Evolutionary conservation across 2,797 vertebrate genomes (phyloP).

Genomic region (Morelia viridis): DNA sequence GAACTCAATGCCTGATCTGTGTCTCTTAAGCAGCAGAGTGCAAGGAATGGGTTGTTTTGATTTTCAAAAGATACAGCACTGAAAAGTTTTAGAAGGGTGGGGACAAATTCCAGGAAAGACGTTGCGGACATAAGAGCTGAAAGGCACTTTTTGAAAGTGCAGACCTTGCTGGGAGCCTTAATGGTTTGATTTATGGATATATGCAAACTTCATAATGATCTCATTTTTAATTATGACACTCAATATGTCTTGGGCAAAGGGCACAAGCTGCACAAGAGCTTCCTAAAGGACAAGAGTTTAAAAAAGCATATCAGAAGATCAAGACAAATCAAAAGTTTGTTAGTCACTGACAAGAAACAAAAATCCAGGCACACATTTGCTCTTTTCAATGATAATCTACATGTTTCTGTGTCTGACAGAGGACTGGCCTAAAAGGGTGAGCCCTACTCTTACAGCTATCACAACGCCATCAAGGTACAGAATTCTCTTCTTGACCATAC

Average conservation of each 20-base stretch:
- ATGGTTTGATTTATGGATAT: neutral
- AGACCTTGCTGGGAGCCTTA: neutral
- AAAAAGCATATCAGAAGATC: conserved; percentile 49
- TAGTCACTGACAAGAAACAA: neutral
- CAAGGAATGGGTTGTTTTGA: conserved; percentile 1
- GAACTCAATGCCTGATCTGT: neutral
- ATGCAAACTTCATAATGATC: fast-evolving
- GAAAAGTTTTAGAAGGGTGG: conserved; percentile 24
- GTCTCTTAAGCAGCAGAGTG: neutral
- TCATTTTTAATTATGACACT: neutral
- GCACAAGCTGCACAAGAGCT: neutral
- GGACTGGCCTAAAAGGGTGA: neutral
- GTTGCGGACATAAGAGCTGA: neutral
- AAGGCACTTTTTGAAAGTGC: conserved; percentile 8
- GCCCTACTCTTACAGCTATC: neutral
- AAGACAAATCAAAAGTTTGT: neutral
- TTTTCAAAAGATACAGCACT: neutral
- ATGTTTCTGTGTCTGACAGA: neutral
- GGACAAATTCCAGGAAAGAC: conserved; percentile 8
- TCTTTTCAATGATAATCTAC: neutral
- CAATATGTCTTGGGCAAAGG: fast-evolving
- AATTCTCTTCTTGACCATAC: neutral
- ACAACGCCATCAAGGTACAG: neutral
- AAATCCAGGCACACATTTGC: neutral
- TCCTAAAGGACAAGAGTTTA: neutral